Evolutionary conservation across 2,888 invertebrate genomes (phyloP).

Genomic region (Nymphalis urticae): DNA sequence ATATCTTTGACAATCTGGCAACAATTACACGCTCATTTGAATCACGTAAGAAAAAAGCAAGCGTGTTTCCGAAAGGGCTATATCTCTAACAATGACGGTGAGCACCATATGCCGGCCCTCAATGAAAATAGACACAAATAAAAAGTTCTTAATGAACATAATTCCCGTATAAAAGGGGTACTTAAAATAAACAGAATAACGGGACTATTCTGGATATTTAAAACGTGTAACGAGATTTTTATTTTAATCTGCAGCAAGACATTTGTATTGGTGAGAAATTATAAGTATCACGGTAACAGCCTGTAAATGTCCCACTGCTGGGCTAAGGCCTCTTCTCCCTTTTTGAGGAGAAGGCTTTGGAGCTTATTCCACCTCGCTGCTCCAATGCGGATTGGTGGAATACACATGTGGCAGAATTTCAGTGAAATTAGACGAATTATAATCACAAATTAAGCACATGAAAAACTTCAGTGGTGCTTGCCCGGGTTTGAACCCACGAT

Average conservation of each 20-base stretch:
- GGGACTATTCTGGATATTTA: constrained; percentile 53
- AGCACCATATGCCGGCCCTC: constrained; percentile 45
- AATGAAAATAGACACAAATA: constrained; percentile 65
- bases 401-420: no score
- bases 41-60: constrained; percentile 22
- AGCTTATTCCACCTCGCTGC: no score
- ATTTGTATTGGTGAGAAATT: no score
- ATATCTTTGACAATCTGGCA: constrained; percentile 27
- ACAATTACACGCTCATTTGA: constrained; percentile 28
- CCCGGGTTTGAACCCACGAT: no score
- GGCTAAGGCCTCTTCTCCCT: no score
- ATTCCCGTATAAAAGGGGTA: constrained; percentile 78
- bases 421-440: no score
- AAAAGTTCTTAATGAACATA: constrained; percentile 78
- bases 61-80: constrained; percentile 28
- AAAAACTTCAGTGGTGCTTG: no score
- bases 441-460: no score
- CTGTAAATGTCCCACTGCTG: no score
- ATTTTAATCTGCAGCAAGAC: background rate
- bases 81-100: constrained; percentile 38
- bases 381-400: no score
- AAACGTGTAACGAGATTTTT: background rate
- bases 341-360: no score
- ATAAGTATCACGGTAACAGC: no score
- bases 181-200: constrained; percentile 65